Percentiles rank a stretch among this genome's conserved stretches.
phyloP scores from a whole-genome alignment of 2,888 invertebrate species.

The Marasmarcha lunaedactyla region DNA sequence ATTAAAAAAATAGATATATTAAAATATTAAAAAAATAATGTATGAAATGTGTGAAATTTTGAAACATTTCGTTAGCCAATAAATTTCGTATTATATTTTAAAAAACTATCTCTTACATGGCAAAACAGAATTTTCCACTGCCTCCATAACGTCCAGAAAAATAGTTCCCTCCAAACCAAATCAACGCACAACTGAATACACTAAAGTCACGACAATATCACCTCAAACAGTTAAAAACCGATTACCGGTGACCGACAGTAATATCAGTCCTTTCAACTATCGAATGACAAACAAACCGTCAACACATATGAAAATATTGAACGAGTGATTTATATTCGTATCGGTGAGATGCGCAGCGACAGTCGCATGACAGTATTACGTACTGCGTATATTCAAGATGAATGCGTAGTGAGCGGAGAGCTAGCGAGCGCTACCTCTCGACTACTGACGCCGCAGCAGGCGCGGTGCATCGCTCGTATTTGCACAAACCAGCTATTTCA shows the following conservation, averaged over 20 bases:
- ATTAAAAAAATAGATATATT: no score
- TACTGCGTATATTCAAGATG: constrained; percentile 16
- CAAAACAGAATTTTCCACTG: no score
- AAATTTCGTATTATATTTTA: no score
- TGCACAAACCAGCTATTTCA: constrained; percentile 52
- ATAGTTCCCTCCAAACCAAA: no score
- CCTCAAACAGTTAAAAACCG: constrained; percentile 8
- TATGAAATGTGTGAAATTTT: no score
- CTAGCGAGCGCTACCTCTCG: constrained; percentile 38
- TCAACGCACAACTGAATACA: no score
- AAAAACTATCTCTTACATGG: constrained; percentile 9
- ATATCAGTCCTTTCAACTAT: constrained; percentile 14
- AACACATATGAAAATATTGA: constrained; percentile 40
- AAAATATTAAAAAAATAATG: no score
- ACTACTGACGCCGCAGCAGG: constrained; percentile 33
- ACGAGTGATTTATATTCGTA: constrained; percentile 5
- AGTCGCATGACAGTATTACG: constrained; percentile 27
- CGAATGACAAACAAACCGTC: constrained; percentile 24
- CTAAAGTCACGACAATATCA: background rate
- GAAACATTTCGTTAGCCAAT: no score
- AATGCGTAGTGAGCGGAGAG: constrained; percentile 35
- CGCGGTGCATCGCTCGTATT: constrained; percentile 29
- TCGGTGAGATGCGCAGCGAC: constrained; percentile 6
- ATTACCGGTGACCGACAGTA: background rate
- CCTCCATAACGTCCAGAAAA: no score